Base-by-base conservation (phyloP, 2,888 invertebrate species). In the Drosophila tanythrix region DNA sequence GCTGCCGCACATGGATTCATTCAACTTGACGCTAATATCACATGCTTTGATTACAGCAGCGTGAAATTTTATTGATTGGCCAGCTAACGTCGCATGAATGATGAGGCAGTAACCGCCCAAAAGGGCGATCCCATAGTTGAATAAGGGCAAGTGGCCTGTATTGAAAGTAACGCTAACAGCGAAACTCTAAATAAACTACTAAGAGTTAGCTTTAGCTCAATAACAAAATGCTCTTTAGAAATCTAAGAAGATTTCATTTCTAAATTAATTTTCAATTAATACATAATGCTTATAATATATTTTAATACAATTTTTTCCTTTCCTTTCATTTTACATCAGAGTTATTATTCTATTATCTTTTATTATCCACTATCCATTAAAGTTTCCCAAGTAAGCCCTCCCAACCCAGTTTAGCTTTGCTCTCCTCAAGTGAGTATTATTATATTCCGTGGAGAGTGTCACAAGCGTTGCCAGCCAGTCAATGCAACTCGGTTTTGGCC, bases 61-160 rank as follows among this genome's bases (percentile, higher is more conserved):
- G 92, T 92, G 90, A 92, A 92, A 92, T 91, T 92, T 91, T 92
- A 92, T 92, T 90, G 91, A 92, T 92, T 92, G 90, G 89, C 83
- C 88, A 88, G 83, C 81, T 83, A 90, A 73, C 75, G 70, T 76
- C 76, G 76, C 74, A 82, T 81, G 70, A 83, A 74, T 72, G 84
- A 81, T 84, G 84, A 72, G 71, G 31, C 75, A 64, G 70, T 64
- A 56, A 63, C 62, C 58, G 57, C 52, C 62, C 55, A 53, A 60
- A 46, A 48, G 53, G 50, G n/a, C 62, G 50, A 66, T 52, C 48
- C 59, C 48, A 10, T 61, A 43, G 43, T 11, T 68, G 52, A 72
- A 68, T 51, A 52, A 25, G 56, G 27, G 33, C 65, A 38, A 57
- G n/a, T 40, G 56, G 36, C 56, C 40, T 52, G 31, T 53, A 59